Evolutionary conservation across 2,797 vertebrate species (phyloP), one percentile per base, ranked within the genome.

Genomic region (Silurus lanzhouensis): DNA sequence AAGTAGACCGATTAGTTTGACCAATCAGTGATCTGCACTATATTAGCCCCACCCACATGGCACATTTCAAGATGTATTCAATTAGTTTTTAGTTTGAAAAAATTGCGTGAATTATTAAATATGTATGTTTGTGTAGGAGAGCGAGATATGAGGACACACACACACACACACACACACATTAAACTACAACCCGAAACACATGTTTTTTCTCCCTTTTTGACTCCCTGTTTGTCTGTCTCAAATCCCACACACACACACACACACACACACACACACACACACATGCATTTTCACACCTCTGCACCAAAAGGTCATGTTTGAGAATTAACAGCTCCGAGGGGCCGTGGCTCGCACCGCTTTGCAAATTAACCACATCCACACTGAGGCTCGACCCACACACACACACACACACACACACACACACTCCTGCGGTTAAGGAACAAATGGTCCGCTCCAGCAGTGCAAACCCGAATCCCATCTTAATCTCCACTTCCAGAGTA

Each of bases 291-390:
- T 94, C 92, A 90, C 94, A 92, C 93, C 90, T 92, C 61, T 0
- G 88, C 91, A 92, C 90, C 93, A 94, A 95, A 94, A 95, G 93
- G 93, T 93, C 72, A 8, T 83, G 91, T 88, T 89, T 91, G 91
- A 89, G 89, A 92, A 89, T 92, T 91, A 91, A 92, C 91, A 91
- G 74, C 93, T 92, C 75, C 0, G 89, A 92, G 91, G 90, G 87
- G 89, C 88, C 87, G 86, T 82, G 3, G 84, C 90, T 92, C 93
- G 83, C 91, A 85, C 68, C 83, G 74, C 57, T 81, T 74, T 88
- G 86, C 85, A 87, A 91, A 91, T 88, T 87, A 88, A 88, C 88
- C 88, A 80, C 88, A 87, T 88, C 86, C 87, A 68, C 82, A 78
- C 82, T 78, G 55, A 83, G 66, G 61, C 81, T 83, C 80, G 75